Evolutionary conservation across 2,113 vertebrate genomes (phyloP).

Genomic region (Melanerpes formicivorus): DNA sequence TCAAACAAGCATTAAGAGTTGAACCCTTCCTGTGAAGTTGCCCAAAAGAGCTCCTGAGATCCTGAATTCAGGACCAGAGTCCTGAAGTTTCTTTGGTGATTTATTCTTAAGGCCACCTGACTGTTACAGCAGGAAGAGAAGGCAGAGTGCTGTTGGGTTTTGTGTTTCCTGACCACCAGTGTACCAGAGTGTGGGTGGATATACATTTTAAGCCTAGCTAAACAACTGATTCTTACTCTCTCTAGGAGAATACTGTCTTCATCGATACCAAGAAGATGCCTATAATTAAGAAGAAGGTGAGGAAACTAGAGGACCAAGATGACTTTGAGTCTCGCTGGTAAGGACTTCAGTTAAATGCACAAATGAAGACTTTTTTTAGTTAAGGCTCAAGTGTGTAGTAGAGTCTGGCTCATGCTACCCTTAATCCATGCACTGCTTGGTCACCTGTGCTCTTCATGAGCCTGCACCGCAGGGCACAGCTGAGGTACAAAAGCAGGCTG

Average conservation of each 20-base stretch:
- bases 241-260: constrained; percentile 92
- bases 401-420: no score
- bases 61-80: background rate
- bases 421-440: background rate
- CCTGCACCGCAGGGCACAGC: background rate
- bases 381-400: background rate
- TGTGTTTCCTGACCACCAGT: background rate
- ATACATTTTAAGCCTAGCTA: background rate
- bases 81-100: background rate
- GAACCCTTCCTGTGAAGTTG: background rate
- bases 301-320: constrained; percentile 95
- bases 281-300: constrained; percentile 96
- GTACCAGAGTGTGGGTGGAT: background rate
- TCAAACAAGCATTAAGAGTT: background rate
- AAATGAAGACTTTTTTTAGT: background rate
- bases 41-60: background rate
- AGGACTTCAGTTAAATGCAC: constrained; percentile 54
- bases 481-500: background rate
- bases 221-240: background rate
- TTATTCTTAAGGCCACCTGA: background rate
- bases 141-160: background rate
- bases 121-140: background rate
- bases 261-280: constrained; percentile 96
- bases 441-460: background rate
- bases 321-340: constrained; percentile 94